Percentiles rank a stretch among this genome's conserved stretches.
Conservation (phyloP, 2,888 invertebrate species). For the Mactromeris polynyma region DNA sequence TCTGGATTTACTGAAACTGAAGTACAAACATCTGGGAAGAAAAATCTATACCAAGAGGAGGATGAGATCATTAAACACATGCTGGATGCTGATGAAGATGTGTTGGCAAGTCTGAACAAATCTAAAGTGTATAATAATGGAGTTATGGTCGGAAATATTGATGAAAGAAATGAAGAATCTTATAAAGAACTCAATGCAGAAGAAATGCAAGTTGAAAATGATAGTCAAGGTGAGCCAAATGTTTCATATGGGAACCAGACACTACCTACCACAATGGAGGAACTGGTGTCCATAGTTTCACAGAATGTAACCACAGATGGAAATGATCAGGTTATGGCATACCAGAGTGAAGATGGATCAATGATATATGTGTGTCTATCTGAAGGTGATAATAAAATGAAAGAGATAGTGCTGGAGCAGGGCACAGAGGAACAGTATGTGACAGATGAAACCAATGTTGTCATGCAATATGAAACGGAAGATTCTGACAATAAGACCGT, state of each 20-base stretch:
- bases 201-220: slow-evolving; percentile 8
- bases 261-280: slow-evolving; percentile 50
- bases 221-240: background rate
- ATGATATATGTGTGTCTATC: slow-evolving; percentile 59
- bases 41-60: slow-evolving; percentile 46
- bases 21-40: background rate
- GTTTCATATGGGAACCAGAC: background rate
- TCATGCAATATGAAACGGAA: background rate
- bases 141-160: background rate
- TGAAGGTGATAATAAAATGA: slow-evolving; percentile 31
- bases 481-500: background rate
- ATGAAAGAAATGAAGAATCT: background rate
- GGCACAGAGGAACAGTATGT: slow-evolving; percentile 1
- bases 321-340: slow-evolving; percentile 45
- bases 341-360: slow-evolving; percentile 60
- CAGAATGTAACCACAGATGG: slow-evolving; percentile 22
- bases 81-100: slow-evolving; percentile 66
- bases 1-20: slow-evolving; percentile 54
- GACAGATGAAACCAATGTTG: background rate
- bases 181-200: background rate
- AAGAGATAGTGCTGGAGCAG: slow-evolving; percentile 15
- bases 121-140: background rate
- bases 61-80: slow-evolving; percentile 66
- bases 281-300: slow-evolving; percentile 49
- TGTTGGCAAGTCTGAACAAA: slow-evolving; percentile 54